Evolutionary conservation across 2,888 invertebrate species (phyloP).

Genomic region (Polyommatus iphigenia): DNA sequence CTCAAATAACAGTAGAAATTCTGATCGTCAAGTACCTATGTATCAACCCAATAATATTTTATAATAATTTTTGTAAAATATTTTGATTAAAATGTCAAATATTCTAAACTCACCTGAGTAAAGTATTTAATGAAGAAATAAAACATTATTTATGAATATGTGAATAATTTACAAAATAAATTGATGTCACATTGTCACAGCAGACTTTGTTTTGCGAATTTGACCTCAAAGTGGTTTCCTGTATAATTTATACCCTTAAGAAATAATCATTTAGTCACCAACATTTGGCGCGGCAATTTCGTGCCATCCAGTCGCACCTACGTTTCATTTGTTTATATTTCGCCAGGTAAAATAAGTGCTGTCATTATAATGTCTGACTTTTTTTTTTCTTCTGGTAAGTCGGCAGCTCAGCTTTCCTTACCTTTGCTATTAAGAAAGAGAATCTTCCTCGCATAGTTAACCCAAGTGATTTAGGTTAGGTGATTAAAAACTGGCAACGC

Average conservation of each 20-base stretch:
- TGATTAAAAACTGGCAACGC: too few relatives aligned
- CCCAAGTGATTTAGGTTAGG: too few relatives aligned
- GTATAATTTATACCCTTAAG: constrained; percentile 29
- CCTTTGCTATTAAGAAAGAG: too few relatives aligned
- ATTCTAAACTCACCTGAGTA: background rate
- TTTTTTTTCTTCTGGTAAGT: background rate
- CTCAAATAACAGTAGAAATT: too few relatives aligned
- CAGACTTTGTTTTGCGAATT: constrained; percentile 11
- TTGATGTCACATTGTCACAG: constrained; percentile 11
- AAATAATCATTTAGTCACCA: constrained; percentile 25
- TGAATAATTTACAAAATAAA: background rate
- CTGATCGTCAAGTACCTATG: too few relatives aligned
- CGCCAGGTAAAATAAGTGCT: background rate
- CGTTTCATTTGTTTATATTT: constrained; percentile 23
- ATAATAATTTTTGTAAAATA: background rate
- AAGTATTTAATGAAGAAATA: background rate
- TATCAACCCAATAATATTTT: too few relatives aligned
- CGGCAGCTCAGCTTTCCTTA: background rate
- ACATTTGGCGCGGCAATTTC: constrained; percentile 31
- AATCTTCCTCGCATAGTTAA: too few relatives aligned
- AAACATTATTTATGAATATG: background rate
- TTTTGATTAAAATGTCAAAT: background rate
- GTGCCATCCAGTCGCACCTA: constrained; percentile 16
- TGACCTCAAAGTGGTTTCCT: constrained; percentile 28
- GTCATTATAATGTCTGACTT: background rate